Conservation (phyloP, 2,113 vertebrate genomes). For the Marcusenius ussheri region DNA sequence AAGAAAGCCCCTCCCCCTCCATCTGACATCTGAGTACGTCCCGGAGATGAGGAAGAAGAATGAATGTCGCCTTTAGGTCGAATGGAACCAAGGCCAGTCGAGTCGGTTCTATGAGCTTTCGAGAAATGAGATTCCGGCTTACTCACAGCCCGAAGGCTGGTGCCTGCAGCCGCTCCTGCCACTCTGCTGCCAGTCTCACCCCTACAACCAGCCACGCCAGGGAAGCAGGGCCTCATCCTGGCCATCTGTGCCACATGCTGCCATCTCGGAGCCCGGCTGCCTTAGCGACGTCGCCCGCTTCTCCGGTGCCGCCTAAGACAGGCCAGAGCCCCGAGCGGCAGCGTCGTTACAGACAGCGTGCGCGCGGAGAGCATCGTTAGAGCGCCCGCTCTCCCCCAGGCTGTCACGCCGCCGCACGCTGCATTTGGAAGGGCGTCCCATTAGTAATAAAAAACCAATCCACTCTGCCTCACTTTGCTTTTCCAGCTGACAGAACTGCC, state of each 20-base stretch:
- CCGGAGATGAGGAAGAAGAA: neutral
- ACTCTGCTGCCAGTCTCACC: neutral
- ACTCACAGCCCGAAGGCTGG: neutral
- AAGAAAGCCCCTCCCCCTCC: neutral
- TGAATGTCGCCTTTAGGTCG: neutral
- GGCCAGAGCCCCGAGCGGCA: constrained; percentile 16
- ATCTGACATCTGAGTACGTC: neutral
- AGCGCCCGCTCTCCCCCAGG: neutral
- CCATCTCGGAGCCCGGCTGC: constrained; percentile 26
- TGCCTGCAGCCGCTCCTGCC: neutral
- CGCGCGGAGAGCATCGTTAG: neutral
- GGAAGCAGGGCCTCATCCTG: constrained; percentile 26
- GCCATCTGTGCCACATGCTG: constrained; percentile 48
- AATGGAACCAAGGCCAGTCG: neutral
- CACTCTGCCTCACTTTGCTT: neutral
- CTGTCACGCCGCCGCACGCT: neutral
- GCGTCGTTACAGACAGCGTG: neutral
- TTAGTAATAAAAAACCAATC: neutral
- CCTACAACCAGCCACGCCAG: neutral
- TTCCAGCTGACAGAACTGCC: constrained; percentile 1
- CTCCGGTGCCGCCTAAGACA: neutral
- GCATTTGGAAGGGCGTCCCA: constrained; percentile 1
- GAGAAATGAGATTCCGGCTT: neutral
- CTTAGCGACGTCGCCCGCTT: constrained; percentile 6
- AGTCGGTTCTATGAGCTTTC: neutral